Evolutionary conservation across 2,888 invertebrate species (phyloP).

Genomic region (Heterodera filipjevi): DNA sequence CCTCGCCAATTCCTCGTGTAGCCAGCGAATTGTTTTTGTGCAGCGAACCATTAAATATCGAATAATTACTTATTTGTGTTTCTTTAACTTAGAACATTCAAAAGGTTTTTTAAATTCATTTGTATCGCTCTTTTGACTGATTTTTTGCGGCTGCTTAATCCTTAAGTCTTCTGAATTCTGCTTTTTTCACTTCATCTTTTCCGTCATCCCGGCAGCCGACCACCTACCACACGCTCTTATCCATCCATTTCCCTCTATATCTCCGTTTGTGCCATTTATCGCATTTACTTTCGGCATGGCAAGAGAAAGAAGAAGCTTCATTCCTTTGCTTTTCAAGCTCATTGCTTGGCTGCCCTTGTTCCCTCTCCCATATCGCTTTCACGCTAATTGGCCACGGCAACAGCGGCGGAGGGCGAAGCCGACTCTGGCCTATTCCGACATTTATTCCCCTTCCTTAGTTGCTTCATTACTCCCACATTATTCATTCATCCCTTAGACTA

Average conservation of each 20-base stretch:
- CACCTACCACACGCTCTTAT: background rate
- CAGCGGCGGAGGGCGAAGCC: background rate
- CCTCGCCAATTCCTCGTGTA: background rate
- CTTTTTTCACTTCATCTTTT: background rate
- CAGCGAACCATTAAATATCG: background rate
- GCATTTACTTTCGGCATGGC: background rate
- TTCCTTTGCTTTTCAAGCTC: background rate
- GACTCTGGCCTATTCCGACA: slow-evolving; percentile 6
- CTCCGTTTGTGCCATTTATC: background rate
- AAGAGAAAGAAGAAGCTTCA: background rate
- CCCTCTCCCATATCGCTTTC: slow-evolving; percentile 17
- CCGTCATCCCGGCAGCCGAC: slow-evolving; percentile 1
- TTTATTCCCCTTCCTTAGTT: slow-evolving; percentile 1
- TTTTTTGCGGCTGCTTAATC: background rate
- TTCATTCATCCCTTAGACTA: background rate
- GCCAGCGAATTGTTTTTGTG: background rate
- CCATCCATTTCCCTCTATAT: background rate
- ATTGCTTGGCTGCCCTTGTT: background rate
- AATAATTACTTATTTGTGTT: background rate
- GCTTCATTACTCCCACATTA: background rate
- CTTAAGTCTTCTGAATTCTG: background rate
- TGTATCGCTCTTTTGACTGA: background rate
- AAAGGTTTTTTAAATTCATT: background rate
- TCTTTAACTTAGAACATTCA: background rate
- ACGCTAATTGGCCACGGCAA: slow-evolving; percentile 11